Evolutionary conservation across 2,888 invertebrate species (phyloP).

Genomic region (Eilema caniola): DNA sequence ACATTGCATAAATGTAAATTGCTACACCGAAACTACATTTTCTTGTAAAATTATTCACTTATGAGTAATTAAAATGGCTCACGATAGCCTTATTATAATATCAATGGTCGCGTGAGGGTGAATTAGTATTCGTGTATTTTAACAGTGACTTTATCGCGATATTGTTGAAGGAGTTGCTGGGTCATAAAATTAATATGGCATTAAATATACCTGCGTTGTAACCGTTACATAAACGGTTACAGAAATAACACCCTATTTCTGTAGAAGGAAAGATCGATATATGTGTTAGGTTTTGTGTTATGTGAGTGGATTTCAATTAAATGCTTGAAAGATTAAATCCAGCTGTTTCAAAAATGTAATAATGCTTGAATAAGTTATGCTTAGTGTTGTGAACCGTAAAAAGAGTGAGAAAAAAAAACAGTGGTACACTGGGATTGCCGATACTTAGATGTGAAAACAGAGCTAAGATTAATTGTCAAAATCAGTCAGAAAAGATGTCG

Average conservation of each 20-base stretch:
- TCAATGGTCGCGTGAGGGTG: conserved; percentile 48
- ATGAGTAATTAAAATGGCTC: conserved; percentile 52
- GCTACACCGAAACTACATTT: conserved; percentile 30
- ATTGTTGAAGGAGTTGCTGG: conserved; percentile 17
- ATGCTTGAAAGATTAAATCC: too few relatives aligned
- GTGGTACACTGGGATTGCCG: too few relatives aligned
- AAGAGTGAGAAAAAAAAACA: too few relatives aligned
- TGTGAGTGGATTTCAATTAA: neutral
- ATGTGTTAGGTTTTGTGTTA: neutral
- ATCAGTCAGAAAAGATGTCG: too few relatives aligned
- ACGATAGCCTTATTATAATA: conserved; percentile 53
- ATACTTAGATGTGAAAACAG: too few relatives aligned
- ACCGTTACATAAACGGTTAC: neutral
- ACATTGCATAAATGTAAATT: conserved; percentile 17
- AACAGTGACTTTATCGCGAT: conserved; percentile 26
- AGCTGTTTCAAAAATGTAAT: too few relatives aligned
- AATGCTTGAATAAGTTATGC: too few relatives aligned
- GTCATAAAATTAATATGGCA: conserved; percentile 17
- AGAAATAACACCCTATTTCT: neutral
- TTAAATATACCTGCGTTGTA: neutral
- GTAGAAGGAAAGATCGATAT: neutral
- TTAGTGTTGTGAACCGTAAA: too few relatives aligned
- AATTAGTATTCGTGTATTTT: conserved; percentile 45
- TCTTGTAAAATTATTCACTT: conserved; percentile 27
- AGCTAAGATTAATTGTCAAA: too few relatives aligned